A percentile compares a stretch with the other conserved stretches of the same genome.
These are phyloP conservation scores for Cottus gobio DNA, from an alignment of 2,113 vertebrate species.

Conservation along the genomic window DNA sequence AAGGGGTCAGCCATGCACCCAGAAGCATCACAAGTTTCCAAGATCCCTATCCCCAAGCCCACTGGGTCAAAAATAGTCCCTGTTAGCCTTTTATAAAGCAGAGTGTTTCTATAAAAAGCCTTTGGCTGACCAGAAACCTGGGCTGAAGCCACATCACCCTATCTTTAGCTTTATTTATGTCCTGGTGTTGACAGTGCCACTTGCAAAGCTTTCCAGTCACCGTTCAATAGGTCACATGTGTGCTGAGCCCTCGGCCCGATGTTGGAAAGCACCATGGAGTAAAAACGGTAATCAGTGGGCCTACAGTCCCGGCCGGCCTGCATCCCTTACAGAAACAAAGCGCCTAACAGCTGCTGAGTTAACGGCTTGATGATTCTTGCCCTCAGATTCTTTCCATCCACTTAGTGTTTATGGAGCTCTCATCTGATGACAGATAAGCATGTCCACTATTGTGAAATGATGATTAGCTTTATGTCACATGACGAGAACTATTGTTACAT, in stretches of 20 bases:
- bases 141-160: constrained; percentile 79
- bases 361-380: constrained; percentile 64
- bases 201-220: constrained; percentile 85
- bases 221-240: constrained; percentile 81
- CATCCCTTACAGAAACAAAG: constrained; percentile 66
- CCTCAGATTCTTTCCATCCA: constrained; percentile 80
- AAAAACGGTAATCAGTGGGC: constrained; percentile 66
- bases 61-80: constrained; percentile 86
- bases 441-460: constrained; percentile 59
- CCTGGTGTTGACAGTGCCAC: constrained; percentile 87
- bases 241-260: constrained; percentile 44
- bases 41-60: constrained; percentile 66
- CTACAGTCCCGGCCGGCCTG: constrained; percentile 32
- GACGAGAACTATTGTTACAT: constrained; percentile 52
- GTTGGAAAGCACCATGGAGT: constrained; percentile 72
- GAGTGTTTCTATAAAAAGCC: constrained; percentile 92
- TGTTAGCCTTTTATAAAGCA: constrained; percentile 88
- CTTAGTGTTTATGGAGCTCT: constrained; percentile 74
- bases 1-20: constrained; percentile 79
- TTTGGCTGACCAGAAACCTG: constrained; percentile 79
- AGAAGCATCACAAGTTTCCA: constrained; percentile 83
- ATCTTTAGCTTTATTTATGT: constrained; percentile 91
- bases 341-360: constrained; percentile 72
- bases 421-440: constrained; percentile 68
- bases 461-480: constrained; percentile 59